Evolutionary conservation across 2,888 invertebrate species (phyloP), one percentile per base, ranked within the genome.

Genomic region (Eupithecia centaureata): DNA sequence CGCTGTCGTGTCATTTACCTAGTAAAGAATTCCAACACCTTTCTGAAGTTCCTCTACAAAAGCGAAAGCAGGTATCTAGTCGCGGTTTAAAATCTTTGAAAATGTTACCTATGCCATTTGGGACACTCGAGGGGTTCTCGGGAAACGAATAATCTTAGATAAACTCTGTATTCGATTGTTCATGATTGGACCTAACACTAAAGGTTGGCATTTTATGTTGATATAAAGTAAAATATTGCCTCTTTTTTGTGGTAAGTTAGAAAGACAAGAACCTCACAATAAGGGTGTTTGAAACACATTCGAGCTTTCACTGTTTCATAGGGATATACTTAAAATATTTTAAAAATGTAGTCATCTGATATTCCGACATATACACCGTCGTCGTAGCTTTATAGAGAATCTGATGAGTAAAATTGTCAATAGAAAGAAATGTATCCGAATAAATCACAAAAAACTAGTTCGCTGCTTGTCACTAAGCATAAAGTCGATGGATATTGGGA

Each of bases 251-350:
- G 70, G 66, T 66, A 70, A 54, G 54, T 54, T 27, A 27, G 51
- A 51, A 51, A 63, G 69, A 61, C 54, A 61, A 32, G 32, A 86
- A 86, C 88, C 88, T 89, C 89, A 85, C 80, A 72, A 76, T 82
- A 91, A 90, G 88, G 83, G 90, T 91, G 87, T 90, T 86, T 83
- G 87, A 82, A 89, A 91, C 86, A 88, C 87, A 84, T 88, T 88
- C 70, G 91, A 92, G 91, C 91, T 92, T 92, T 86, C 85, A 82
- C 87, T 83, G 67, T 71, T 64, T 68, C 65, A 66, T 68, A 68
- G 57, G 65, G 47, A 62, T 65, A 64, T 52, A 65, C 54, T 18
- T 54, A 27, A 61, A 59, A 28, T 64, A 61, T 66, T 65, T 56
- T 63, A 59, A 59, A 52, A 65, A 62, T 60, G 63, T 61, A 66